Base-by-base conservation (phyloP, 1,140 invertebrate genomes). In the Bombus sylvicola region DNA sequence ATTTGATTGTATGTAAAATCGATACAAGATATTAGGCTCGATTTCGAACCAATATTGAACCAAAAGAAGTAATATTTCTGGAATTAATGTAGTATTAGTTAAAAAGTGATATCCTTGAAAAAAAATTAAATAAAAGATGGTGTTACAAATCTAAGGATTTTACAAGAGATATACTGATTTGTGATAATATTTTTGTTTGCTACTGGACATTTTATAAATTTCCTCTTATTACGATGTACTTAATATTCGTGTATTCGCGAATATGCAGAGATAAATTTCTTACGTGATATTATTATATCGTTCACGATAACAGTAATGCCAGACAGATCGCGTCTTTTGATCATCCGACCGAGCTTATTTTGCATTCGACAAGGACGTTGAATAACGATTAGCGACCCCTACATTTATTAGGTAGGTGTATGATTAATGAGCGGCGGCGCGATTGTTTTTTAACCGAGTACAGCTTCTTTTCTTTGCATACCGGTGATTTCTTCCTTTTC, bases 301-400 rank as follows among this genome's bases (percentile, higher is more conserved):
- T 28, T 31, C 5, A 15, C 34, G 78, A 57, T 68, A 69, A 53
- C 1, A 72, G 4, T n/a, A 39, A 34, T 28, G 5, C 2, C 8
- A n/a, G 15, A 39, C 47, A 69, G 34, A 72, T 72, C 47, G 47
- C 22, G 37, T 59, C 68, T 72, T 72, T 72, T 81, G 66, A 81
- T 81, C 79, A 41, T 59, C 68, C 28, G 13, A 25, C 43, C 13
- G 68, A 81, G 47, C 15, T 57, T 72, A 59, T 59, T 62, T 72
- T 71, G 47, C 80, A 73, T 31, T 22, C 10, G 3, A 10, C 37
- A 37, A 81, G 47, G 37, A 73, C 53, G 53, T 28, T 64, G 37
- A 53, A 72, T 81, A 81, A 81, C 66, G 34, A 81, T 72, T 31
- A 68, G 31, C 68, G n/a, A 34, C 15, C 28, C 43, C 47, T 34